Conservation (phyloP, 2,888 invertebrate species). For the Plebejus melissa region DNA sequence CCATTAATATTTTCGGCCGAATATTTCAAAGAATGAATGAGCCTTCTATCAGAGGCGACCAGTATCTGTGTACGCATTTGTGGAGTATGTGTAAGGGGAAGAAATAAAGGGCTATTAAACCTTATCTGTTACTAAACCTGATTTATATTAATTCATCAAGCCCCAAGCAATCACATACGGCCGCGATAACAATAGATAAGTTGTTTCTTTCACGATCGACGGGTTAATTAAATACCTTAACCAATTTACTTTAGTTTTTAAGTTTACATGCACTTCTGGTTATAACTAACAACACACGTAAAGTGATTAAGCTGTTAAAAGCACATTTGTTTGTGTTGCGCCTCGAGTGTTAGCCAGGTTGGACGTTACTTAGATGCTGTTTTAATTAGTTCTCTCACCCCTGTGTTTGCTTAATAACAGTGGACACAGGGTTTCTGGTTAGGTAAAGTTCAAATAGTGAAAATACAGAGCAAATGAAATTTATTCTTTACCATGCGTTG, state of each 20-base stretch:
- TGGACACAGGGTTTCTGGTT: not conserved
- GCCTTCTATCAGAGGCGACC: not conserved
- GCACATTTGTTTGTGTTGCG: conserved; percentile 3
- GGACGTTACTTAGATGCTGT: not conserved
- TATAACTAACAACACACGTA: not conserved
- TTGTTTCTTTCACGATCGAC: no score
- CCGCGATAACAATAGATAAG: no score
- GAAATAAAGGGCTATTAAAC: no score
- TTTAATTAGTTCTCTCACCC: conserved; percentile 19
- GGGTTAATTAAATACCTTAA: not conserved
- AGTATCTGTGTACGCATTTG: not conserved
- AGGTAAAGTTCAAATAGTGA: not conserved
- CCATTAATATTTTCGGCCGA: not conserved
- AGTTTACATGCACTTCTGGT: not conserved
- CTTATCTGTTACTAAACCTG: not conserved
- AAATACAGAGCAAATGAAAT: not conserved
- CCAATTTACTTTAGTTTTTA: not conserved
- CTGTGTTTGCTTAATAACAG: not conserved
- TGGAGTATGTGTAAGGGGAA: not conserved
- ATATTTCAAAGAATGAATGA: not conserved
- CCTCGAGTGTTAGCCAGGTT: conserved; percentile 1
- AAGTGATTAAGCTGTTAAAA: conserved; percentile 16
- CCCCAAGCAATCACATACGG: no score
- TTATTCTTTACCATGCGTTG: no score
- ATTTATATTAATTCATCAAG: not conserved